Evolutionary conservation across 2,888 invertebrate genomes (phyloP).

Genomic region (Agrochola lota): DNA sequence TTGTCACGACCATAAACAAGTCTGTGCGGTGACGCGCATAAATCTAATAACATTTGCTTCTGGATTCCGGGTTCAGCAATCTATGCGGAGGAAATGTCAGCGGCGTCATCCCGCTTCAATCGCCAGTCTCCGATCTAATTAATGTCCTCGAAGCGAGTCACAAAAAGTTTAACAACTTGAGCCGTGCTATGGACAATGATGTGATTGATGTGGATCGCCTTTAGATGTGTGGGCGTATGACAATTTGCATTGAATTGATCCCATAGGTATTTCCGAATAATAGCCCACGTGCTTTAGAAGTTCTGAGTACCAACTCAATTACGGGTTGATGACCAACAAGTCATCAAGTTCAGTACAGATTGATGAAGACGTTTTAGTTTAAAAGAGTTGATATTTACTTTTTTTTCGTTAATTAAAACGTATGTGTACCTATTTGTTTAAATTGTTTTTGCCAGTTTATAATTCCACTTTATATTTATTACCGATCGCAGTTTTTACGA

Average conservation of each 20-base stretch:
- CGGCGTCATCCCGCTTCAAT: constrained; percentile 77
- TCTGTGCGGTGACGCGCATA: constrained; percentile 63
- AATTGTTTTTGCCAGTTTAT: constrained; percentile 14
- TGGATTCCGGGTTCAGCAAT: constrained; percentile 87
- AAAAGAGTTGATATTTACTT: neutral
- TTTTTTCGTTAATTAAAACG: neutral
- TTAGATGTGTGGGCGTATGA: constrained; percentile 79
- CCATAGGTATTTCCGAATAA: constrained; percentile 80
- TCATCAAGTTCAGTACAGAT: constrained; percentile 18
- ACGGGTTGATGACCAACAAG: constrained; percentile 77
- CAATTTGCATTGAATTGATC: constrained; percentile 89
- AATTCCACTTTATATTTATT: constrained; percentile 67
- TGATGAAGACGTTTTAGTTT: neutral
- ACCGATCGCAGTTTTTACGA: constrained; percentile 70
- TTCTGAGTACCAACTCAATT: constrained; percentile 60
- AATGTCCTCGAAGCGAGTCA: constrained; percentile 77
- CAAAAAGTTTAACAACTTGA: constrained; percentile 82
- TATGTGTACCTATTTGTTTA: neutral
- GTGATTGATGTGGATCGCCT: constrained; percentile 85
- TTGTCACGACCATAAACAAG: constrained; percentile 64
- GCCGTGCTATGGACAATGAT: constrained; percentile 77
- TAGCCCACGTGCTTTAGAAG: constrained; percentile 78
- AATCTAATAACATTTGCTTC: constrained; percentile 70
- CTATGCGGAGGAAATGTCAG: constrained; percentile 84
- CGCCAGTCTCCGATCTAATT: constrained; percentile 83